Evolutionary conservation across 2,888 invertebrate genomes (phyloP).

Genomic region (Eugnorisma glareosa): DNA sequence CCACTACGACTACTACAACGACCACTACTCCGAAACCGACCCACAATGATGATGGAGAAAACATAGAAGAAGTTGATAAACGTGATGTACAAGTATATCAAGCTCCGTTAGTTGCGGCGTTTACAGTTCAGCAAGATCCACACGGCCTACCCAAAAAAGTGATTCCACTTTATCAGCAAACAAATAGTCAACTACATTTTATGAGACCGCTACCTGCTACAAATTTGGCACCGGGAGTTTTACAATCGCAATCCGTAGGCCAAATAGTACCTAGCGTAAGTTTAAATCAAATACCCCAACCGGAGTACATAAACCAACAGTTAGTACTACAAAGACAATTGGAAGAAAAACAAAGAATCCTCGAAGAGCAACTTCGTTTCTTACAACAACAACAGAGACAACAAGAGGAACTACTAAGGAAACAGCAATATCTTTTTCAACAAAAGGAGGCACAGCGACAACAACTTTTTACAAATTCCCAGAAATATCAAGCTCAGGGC

Average conservation of each 20-base stretch:
- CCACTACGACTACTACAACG: slow-evolving; percentile 89
- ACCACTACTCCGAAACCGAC: slow-evolving; percentile 92
- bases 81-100: slow-evolving; percentile 94
- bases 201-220: slow-evolving; percentile 67
- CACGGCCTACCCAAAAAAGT: slow-evolving; percentile 95
- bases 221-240: slow-evolving; percentile 68
- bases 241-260: slow-evolving; percentile 69
- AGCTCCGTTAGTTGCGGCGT: slow-evolving; percentile 95
- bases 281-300: slow-evolving; percentile 71
- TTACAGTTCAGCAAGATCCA: slow-evolving; percentile 96
- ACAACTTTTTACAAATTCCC: slow-evolving; percentile 78
- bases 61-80: slow-evolving; percentile 92
- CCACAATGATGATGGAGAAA: slow-evolving; percentile 92
- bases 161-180: slow-evolving; percentile 92
- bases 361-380: slow-evolving; percentile 93
- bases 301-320: slow-evolving; percentile 83
- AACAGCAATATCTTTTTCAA: slow-evolving; percentile 91
- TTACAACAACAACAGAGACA: slow-evolving; percentile 93
- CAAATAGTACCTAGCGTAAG: slow-evolving; percentile 65
- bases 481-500: slow-evolving; percentile 79
- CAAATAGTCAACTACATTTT: slow-evolving; percentile 70
- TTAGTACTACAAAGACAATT: slow-evolving; percentile 86
- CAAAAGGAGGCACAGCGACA: slow-evolving; percentile 86
- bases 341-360: slow-evolving; percentile 92
- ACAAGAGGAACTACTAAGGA: slow-evolving; percentile 92